Conservation (phyloP, 2,797 vertebrate species). For the Mormyrus proboscirostris region DNA sequence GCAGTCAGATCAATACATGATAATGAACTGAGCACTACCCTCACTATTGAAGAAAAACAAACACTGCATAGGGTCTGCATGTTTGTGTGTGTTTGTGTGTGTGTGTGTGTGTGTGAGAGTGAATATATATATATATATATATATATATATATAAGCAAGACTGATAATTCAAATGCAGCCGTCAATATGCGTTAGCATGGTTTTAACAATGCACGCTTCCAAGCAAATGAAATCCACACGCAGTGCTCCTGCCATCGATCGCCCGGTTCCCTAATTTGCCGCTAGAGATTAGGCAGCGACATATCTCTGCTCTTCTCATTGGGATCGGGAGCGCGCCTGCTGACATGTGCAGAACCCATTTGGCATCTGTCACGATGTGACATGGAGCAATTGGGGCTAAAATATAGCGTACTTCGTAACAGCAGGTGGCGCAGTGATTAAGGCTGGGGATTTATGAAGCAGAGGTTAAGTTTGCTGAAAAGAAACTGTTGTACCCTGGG, state of each 20-base stretch:
- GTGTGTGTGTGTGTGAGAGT: neutral
- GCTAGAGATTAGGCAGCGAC: slow-evolving; percentile 58
- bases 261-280: slow-evolving; percentile 64
- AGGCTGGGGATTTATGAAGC: neutral
- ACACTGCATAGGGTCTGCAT: slow-evolving; percentile 51
- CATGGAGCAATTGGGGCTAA: neutral
- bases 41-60: slow-evolving; percentile 40
- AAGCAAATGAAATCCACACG: slow-evolving; percentile 73
- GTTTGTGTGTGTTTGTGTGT: neutral
- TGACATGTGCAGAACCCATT: neutral
- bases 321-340: neutral
- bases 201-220: slow-evolving; percentile 65
- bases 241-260: slow-evolving; percentile 68
- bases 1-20: slow-evolving; percentile 48
- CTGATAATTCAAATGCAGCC: slow-evolving; percentile 76
- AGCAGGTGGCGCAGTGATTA: slow-evolving; percentile 1
- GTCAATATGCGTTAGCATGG: slow-evolving; percentile 79
- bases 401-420: neutral
- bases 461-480: neutral
- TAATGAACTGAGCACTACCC: slow-evolving; percentile 56
- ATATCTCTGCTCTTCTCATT: neutral
- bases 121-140: neutral
- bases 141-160: slow-evolving; percentile 49
- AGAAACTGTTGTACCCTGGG: neutral
- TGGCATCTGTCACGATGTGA: neutral